These are phyloP conservation scores for Scartelaos histophorus DNA, from an alignment of 2,113 vertebrate genomes.

Conservation along the genomic window DNA sequence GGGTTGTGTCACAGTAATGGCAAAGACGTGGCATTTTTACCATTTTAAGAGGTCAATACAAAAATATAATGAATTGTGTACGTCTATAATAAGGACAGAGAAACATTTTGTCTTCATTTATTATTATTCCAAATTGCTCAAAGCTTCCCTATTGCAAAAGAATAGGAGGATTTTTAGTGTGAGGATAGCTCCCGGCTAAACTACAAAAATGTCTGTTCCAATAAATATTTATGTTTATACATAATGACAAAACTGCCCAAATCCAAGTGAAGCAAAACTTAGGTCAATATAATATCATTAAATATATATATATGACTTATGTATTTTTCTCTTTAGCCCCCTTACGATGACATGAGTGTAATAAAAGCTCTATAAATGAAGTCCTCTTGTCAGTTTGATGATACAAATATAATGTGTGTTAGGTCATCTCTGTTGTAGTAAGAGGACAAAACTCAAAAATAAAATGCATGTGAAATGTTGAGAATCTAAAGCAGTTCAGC, in stretches of 20 bases:
- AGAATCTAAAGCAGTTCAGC: neutral
- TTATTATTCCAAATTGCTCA: neutral
- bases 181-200: too few species aligned
- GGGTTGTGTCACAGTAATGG: neutral
- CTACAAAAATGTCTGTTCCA: neutral
- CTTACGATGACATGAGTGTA: too few species aligned
- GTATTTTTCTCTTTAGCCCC: too few species aligned
- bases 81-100: neutral
- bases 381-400: neutral
- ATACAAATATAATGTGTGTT: neutral
- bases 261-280: neutral
- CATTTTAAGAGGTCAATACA: neutral
- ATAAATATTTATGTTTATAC: neutral
- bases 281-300: neutral
- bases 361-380: neutral
- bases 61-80: neutral
- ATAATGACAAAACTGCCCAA: neutral
- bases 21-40: neutral
- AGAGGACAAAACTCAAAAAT: too few species aligned
- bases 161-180: neutral
- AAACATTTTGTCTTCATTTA: neutral
- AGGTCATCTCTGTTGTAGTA: too few species aligned
- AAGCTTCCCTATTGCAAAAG: neutral
- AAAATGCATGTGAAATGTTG: neutral
- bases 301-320: too few species aligned